Conservation (phyloP, 2,113 vertebrate genomes). For the Plestiodon gilberti region DNA sequence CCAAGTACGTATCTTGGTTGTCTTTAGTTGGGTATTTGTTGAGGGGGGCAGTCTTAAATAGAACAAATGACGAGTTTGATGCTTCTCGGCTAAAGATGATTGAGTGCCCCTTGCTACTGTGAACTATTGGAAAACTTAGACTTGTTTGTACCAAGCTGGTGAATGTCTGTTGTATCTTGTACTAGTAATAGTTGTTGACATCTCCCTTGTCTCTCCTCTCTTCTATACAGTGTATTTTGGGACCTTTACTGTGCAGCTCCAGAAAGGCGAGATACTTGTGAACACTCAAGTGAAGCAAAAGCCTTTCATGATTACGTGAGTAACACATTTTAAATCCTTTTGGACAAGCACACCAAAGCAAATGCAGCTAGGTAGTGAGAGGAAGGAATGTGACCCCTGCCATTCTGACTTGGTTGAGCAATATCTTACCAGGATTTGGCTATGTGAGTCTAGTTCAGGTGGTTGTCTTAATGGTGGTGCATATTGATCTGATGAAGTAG, state of each 20-base stretch:
- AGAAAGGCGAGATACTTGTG: constrained; percentile 98
- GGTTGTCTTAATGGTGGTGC: constrained; percentile 59
- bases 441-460: constrained; percentile 60
- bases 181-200: constrained; percentile 37
- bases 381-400: not conserved
- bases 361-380: not conserved
- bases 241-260: constrained; percentile 99
- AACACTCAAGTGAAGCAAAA: constrained; percentile 99
- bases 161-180: constrained; percentile 1
- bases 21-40: not conserved
- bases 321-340: constrained; percentile 79
- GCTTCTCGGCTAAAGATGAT: accelerated
- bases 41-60: accelerated
- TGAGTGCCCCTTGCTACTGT: not conserved
- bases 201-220: constrained; percentile 57
- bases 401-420: constrained; percentile 59
- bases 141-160: not conserved
- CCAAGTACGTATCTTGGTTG: not conserved
- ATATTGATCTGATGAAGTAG: constrained; percentile 41
- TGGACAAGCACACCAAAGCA: constrained; percentile 49
- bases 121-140: not conserved
- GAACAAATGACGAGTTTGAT: not conserved
- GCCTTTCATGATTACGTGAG: constrained; percentile 99
- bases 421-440: constrained; percentile 65
- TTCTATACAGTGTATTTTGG: constrained; percentile 92